A percentile compares a stretch with the other conserved stretches of the same genome.
phyloP scores from a whole-genome alignment of 2,113 vertebrate genomes.

The Mirounga angustirostris region DNA sequence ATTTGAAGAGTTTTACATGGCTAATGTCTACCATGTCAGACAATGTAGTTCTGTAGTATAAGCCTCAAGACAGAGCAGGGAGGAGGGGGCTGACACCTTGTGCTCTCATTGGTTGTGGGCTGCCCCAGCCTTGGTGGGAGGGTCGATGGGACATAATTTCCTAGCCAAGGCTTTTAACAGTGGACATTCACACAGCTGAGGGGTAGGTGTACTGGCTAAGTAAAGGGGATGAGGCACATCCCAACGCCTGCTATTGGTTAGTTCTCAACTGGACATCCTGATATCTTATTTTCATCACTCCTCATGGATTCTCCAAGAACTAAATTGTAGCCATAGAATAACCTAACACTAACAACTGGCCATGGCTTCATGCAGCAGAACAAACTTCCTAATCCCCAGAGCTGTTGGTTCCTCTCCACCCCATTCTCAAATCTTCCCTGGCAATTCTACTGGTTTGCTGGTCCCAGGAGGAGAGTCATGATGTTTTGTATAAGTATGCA shows the following conservation, averaged over 20 bases:
- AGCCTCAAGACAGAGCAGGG: not conserved
- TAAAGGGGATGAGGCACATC: not conserved
- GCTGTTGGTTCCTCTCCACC: not conserved
- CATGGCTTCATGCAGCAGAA: not conserved
- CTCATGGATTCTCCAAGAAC: not conserved
- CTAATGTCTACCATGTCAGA: not conserved
- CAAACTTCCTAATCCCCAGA: not conserved
- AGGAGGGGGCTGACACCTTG: not conserved
- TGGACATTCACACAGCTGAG: not conserved
- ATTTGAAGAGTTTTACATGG: not conserved
- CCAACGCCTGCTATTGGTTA: not conserved
- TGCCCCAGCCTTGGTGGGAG: not conserved
- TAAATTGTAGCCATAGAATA: not conserved
- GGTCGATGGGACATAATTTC: not conserved
- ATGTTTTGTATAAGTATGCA: not conserved
- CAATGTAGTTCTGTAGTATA: not conserved
- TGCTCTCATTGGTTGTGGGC: not conserved
- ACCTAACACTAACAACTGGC: not conserved
- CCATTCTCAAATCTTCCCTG: not conserved
- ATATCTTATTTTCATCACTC: not conserved
- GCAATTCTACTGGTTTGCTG: not conserved
- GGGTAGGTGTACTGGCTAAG: not conserved
- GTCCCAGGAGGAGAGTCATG: not conserved
- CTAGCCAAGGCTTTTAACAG: not conserved
- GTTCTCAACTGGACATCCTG: not conserved